Conservation (phyloP, 2,797 vertebrate genomes). For the Podargus strigoides region DNA sequence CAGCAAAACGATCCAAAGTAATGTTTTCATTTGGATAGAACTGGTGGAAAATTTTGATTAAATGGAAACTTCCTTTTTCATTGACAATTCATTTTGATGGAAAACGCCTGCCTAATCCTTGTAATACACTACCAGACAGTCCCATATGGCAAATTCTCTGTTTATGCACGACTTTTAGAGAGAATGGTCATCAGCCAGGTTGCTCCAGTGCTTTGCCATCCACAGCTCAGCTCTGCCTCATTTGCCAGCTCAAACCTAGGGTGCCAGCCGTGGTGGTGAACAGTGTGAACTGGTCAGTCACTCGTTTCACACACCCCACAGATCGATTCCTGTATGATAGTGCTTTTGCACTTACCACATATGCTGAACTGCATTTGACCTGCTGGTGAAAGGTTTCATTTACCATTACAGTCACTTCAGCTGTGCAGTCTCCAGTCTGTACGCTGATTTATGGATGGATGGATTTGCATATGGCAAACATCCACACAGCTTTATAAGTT, state of each 20-base stretch:
- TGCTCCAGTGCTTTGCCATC: background rate
- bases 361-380: conserved; percentile 58
- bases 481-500: conserved; percentile 41
- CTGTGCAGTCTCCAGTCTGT: conserved; percentile 35
- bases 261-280: background rate
- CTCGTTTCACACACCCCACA: background rate
- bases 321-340: background rate
- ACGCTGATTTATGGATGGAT: conserved; percentile 48
- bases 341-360: conserved; percentile 28
- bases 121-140: background rate
- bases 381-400: conserved; percentile 53
- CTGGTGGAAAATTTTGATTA: conserved; percentile 50
- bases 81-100: conserved; percentile 27
- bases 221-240: background rate
- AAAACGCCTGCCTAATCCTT: conserved; percentile 8
- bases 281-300: background rate
- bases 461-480: conserved; percentile 60
- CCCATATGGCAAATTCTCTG: background rate
- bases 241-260: background rate
- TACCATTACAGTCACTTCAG: conserved; percentile 59
- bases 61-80: conserved; percentile 50
- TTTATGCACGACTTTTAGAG: background rate
- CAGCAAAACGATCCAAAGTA: background rate
- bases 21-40: conserved; percentile 43
- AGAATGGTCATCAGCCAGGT: background rate